Evolutionary conservation across 2,113 vertebrate species (phyloP), one percentile per base, ranked within the genome.

Genomic region (Menura novaehollandiae): DNA sequence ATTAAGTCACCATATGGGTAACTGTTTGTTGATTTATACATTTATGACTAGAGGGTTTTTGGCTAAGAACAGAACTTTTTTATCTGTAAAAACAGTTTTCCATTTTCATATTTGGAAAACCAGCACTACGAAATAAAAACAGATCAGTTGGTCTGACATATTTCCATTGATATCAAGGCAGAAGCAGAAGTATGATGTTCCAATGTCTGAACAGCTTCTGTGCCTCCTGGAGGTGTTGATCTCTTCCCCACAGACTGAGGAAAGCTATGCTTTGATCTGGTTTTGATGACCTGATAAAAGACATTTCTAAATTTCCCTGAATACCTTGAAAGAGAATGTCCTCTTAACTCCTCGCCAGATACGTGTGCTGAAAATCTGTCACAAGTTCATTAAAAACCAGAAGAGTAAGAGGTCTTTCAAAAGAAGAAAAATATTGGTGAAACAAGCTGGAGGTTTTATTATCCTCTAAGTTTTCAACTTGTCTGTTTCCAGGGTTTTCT

Each of bases 281-380:
- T 82, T 94, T 69, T 92, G 74, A 94, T 63, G 47, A 91, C 35
- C 44, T 85, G 74, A 82, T 83, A n/a, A 90, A 82, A 82, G 80
- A 67, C 10, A 86, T 79, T 91, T 91, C 56, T 71, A 60, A 79
- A 63, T 79, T 71, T 39, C 67, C 26, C 52, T 83, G 56, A 85
- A 59, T 67, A 79, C 33, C 44, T 67, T 91, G 80, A 92, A 91
- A 92, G 67, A 71, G 30, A 86, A 72, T 20, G 67, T 88, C 27
- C 23, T 85, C 35, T 63, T 88, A 91, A 83, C 75, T 35, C 82
- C 62, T 82, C 0, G 9, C 87, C 83, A 95, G 87, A 71, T 55
- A 67, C 15, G 58, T 55, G 28, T 59, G 32, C 56, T 91, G 79
- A 79, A 91, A 92, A 82, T 6, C 56, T 89, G 59, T 51, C 81